phyloP scores from a whole-genome alignment of 2,888 invertebrate genomes.

The Pegoplata infirma region DNA sequence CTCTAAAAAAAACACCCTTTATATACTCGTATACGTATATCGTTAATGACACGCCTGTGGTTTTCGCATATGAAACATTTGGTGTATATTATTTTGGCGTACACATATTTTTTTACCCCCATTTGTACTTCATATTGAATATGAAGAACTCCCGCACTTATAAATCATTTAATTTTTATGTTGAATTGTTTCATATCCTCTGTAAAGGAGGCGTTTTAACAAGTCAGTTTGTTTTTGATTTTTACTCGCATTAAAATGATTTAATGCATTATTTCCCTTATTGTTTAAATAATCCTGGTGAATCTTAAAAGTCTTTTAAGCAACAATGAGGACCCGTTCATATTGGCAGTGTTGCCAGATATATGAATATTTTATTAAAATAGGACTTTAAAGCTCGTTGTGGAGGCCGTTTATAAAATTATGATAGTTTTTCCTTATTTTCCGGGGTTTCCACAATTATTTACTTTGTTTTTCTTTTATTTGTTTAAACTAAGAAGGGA shows the following conservation, averaged over 20 bases:
- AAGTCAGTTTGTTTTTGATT: conserved; percentile 56
- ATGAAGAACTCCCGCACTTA: conserved; percentile 36
- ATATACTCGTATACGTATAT: conserved; percentile 14
- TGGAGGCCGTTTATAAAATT: no score
- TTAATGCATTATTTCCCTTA: conserved; percentile 33
- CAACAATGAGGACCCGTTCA: background rate
- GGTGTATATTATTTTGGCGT: background rate
- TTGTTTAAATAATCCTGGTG: conserved; percentile 36
- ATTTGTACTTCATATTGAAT: conserved; percentile 1
- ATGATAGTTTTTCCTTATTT: no score
- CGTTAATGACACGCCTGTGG: conserved; percentile 51
- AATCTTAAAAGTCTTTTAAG: background rate
- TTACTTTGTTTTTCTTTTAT: no score
- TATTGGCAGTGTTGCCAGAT: no score
- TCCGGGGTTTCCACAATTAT: no score
- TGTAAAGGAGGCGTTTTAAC: conserved; percentile 53
- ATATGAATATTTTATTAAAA: no score
- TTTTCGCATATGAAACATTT: background rate
- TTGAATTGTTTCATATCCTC: background rate
- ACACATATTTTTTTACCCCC: conserved; percentile 5
- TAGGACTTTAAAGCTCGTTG: no score
- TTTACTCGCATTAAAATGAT: conserved; percentile 50
- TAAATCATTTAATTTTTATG: conserved; percentile 1
- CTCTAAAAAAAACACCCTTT: no score
- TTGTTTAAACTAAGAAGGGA: no score